Base-by-base conservation (phyloP, 2,113 vertebrate genomes). In the Pyrgilauda ruficollis region DNA sequence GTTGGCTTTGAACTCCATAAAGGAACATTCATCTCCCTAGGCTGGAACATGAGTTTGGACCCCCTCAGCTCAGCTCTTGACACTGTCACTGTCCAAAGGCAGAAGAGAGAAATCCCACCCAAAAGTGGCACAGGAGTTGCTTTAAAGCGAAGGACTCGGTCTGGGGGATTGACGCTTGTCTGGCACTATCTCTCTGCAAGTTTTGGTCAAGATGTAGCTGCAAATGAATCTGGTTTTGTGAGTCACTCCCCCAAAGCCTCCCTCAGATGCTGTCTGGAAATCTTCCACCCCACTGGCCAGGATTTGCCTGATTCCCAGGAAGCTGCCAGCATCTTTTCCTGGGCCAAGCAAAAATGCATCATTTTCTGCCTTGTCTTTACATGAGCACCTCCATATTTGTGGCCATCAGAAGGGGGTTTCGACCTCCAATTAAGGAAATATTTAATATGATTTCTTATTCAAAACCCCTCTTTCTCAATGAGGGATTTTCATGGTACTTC, bases 81-180 rank as follows among this genome's bases (percentile, higher is more conserved):
- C 13, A 14, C 18, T 22, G 46, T 10, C 61, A 26, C 13, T 68
- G 62, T 47, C 28, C 53, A 68, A 67, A 39, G 53, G n/a, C 78
- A 82, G 28, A 6, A 26, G 37, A 39, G 23, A 59, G 10, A 61
- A 89, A 68, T 26, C 23, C 61, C 87, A 74, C 16, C 46, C 46
- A 8, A 26, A 53, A n/a, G 4, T 4, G 33, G 4, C 17, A 52
- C 61, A 46, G 33, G 52, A 10, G 13, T 11, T 82, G 23, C 30
- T 41, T 67, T 53, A 21, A 61, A n/a, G 39, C 19, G n/a, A 61
- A 30, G 5, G 1, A 7, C 46, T 46, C 2, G 0, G 2, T 30
- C n/a, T 52, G 15, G 27, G 52, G 15, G 12, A 10, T 17, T 33
- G 52, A 20, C 28, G 50, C 0, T 1, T 13, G 10, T 15, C 30